Evolutionary conservation across 2,888 invertebrate species (phyloP).

Genomic region (Nematopogon swammerdamellus): DNA sequence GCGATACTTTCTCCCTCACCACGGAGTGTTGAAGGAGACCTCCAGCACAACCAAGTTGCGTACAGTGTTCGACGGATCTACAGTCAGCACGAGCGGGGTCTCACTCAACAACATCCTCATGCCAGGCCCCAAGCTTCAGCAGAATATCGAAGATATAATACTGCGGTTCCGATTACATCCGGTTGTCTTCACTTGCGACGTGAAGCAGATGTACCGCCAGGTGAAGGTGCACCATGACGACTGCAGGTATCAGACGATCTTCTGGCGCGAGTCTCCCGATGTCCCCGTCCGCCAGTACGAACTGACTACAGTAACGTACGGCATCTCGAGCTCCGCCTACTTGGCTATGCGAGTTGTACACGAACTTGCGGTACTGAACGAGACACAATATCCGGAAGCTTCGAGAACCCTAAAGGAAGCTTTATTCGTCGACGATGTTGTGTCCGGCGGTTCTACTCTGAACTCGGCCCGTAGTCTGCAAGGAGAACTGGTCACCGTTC

Average conservation of each 20-base stretch:
- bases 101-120: constrained; percentile 11
- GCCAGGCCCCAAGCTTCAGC: constrained; percentile 12
- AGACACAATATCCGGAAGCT: constrained; percentile 3
- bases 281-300: constrained; percentile 11
- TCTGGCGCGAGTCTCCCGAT: constrained; percentile 12
- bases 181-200: constrained; percentile 14
- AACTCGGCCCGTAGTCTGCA: constrained; percentile 5
- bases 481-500: constrained; percentile 9
- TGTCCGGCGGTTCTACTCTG: constrained; percentile 1
- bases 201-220: constrained; percentile 15
- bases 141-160: constrained; percentile 12
- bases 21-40: constrained; percentile 8
- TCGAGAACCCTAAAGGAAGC: constrained; percentile 3
- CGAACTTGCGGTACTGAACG: constrained; percentile 8
- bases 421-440: constrained; percentile 8
- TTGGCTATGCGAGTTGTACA: constrained; percentile 8
- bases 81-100: constrained; percentile 1
- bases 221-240: constrained; percentile 10
- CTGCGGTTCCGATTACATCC: constrained; percentile 10
- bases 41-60: constrained; percentile 7
- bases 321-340: constrained; percentile 10
- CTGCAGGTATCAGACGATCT: constrained; percentile 11
- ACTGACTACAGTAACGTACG: constrained; percentile 13
- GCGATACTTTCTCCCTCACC: constrained; percentile 6
- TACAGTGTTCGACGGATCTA: constrained; percentile 8